Evolutionary conservation across 2,888 invertebrate species (phyloP), one percentile per base, ranked within the genome.

Genomic region (Philaethria dido): DNA sequence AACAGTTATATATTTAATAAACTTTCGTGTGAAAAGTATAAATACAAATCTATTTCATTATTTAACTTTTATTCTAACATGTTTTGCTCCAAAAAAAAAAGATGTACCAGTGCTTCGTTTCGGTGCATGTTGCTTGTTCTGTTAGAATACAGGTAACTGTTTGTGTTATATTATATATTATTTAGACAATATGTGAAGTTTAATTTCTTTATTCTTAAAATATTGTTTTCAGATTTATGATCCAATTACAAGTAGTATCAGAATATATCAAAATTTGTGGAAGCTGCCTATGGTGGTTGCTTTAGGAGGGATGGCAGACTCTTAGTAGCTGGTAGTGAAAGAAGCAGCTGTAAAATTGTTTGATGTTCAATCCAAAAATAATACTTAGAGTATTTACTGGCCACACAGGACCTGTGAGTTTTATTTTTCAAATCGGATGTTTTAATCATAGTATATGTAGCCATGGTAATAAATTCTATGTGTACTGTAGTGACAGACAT

Each of bases 301-400:
- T 98, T 97, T 79, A 94, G 98, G 52, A 93, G 93, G 62, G 98
- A 98, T 89, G 98, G 98, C 0, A 94, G 94, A 62, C 88, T 98
- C n/a, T 79, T 98, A 8, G 96, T 97, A 68, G 97, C 97, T 25
- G 99, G 99, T 0, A 97, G 98, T 77, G 98, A n/a, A 98, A 79
- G 99, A 99, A 84, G 94, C 95, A 1, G 94, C 94, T 60, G 95
- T 99, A 0, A 96, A 97, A 84, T 87, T 99, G 3, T 99, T 99
- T 92, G 98, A 99, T 91, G 95, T 97, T 0, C 94, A 95, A 14
- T 96, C 96, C 3, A 97, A 97, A 81, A 96, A 95, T 81, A 93
- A n/a, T 97, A 22, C 92, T 99, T 2, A 93, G 99, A 77, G 93
- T 97, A 22, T 98, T 98, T 80, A 96, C 96, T 80, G 98, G 97